Percentiles rank a stretch among this genome's conserved stretches.
Evolutionary conservation across 2,797 vertebrate species (phyloP).

Genomic region (Hirundo rustica): DNA sequence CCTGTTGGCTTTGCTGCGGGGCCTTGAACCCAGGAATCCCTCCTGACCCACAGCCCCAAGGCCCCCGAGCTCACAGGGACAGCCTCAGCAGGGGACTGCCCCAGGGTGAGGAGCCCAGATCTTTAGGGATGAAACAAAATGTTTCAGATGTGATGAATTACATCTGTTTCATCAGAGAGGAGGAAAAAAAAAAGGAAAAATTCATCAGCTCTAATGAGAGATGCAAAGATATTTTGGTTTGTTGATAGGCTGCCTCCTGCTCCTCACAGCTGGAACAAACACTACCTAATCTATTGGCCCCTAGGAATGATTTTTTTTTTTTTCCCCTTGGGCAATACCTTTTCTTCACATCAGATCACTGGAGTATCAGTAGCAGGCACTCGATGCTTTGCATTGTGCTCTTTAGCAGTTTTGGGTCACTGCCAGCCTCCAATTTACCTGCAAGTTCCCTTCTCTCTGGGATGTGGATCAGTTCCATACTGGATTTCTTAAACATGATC

Average conservation of each 20-base stretch:
- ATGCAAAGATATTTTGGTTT: constrained; percentile 50
- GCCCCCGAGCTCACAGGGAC: not conserved
- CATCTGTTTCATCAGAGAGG: constrained; percentile 50
- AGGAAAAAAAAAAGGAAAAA: not conserved
- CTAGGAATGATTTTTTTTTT: not conserved
- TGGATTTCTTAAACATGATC: not conserved
- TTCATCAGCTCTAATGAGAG: constrained; percentile 48
- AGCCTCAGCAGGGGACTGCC: constrained; percentile 21
- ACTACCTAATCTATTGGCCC: constrained; percentile 29
- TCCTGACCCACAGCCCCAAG: not conserved
- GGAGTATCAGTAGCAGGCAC: not conserved
- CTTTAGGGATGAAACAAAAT: constrained; percentile 36
- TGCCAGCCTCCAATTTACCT: constrained; percentile 38
- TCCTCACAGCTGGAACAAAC: constrained; percentile 60
- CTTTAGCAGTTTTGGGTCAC: not conserved
- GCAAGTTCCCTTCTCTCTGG: not conserved
- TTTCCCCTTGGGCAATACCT: not conserved
- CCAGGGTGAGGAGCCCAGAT: constrained; percentile 27
- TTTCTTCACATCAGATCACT: constrained; percentile 34
- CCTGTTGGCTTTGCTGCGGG: constrained; percentile 2
- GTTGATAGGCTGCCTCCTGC: constrained; percentile 52
- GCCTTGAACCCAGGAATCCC: constrained; percentile 17
- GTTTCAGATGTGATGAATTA: constrained; percentile 49
- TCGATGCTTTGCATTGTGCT: constrained; percentile 14
- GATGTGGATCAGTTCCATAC: not conserved